These are phyloP conservation scores for Cephus nigrinus DNA, from an alignment of 2,888 invertebrate genomes.

Conservation along the genomic window DNA sequence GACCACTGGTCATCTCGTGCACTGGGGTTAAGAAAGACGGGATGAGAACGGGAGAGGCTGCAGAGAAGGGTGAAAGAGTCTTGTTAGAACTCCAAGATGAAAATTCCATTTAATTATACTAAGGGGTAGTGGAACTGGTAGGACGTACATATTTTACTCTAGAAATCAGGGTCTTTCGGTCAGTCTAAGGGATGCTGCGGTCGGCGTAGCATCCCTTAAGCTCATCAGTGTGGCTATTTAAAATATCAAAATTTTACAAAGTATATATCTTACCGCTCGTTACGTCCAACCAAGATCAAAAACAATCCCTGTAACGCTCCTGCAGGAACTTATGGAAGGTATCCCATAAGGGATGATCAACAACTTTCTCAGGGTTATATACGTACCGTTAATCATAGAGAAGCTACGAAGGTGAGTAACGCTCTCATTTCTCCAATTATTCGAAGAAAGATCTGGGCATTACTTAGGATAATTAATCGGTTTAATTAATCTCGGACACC, in stretches of 20 bases:
- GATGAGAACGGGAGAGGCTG: background rate
- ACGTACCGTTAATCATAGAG: background rate
- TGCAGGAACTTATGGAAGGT: background rate
- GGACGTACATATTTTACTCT: constrained; percentile 32
- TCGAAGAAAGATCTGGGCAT: background rate
- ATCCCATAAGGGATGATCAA: background rate
- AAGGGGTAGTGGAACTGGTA: constrained; percentile 48
- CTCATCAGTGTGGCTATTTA: background rate
- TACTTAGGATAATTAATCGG: background rate
- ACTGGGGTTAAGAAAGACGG: constrained; percentile 4
- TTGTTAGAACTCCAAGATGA: constrained; percentile 36
- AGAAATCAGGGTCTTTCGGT: constrained; percentile 39
- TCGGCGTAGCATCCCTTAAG: constrained; percentile 46
- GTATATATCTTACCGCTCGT: background rate
- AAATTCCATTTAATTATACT: constrained; percentile 42
- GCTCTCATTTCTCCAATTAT: background rate
- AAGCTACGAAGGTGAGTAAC: background rate
- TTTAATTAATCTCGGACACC: background rate
- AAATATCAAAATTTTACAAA: background rate
- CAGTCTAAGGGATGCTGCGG: constrained; percentile 57
- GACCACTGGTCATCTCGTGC: constrained; percentile 47
- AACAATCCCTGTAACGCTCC: background rate
- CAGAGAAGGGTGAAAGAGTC: background rate
- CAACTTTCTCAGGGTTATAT: background rate
- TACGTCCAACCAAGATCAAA: background rate